A percentile compares a stretch with the other conserved stretches of the same genome.
These are phyloP conservation scores for Montipora capricornis DNA, from an alignment of 64 coral and sea anemone species.

Conservation along the genomic window DNA sequence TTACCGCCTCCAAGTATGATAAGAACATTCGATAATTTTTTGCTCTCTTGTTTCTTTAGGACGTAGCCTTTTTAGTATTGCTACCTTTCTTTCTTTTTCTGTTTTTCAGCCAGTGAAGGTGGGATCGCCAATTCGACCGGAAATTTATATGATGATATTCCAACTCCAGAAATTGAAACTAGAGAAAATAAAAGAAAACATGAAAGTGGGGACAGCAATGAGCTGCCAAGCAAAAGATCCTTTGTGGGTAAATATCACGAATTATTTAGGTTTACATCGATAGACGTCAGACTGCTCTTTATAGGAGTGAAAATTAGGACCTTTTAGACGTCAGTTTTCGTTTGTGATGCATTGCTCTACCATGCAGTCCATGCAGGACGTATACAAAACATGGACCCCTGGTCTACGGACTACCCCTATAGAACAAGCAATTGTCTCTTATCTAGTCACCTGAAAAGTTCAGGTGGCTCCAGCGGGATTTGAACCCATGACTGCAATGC, in stretches of 20 bases:
- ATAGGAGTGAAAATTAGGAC: too few species aligned
- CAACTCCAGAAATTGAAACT: background rate
- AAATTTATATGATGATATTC: slow-evolving; percentile 32
- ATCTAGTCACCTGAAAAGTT: too few species aligned
- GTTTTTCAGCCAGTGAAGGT: background rate
- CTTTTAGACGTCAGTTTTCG: too few species aligned
- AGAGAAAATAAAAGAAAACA: slow-evolving; percentile 14
- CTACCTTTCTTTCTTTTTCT: background rate
- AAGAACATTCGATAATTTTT: background rate
- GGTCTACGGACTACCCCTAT: too few species aligned
- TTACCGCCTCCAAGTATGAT: slow-evolving; percentile 19
- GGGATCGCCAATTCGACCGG: background rate
- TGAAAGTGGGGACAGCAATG: background rate
- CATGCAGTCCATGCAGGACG: too few species aligned
- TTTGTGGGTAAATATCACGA: background rate
- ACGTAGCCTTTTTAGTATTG: too few species aligned
- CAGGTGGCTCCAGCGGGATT: too few species aligned
- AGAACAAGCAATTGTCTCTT: too few species aligned
- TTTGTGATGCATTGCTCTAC: too few species aligned
- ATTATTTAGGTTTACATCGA: background rate
- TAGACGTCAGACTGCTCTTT: background rate
- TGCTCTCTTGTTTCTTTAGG: background rate
- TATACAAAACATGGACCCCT: too few species aligned
- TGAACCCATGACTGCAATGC: too few species aligned
- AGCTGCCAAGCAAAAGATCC: background rate